Percentiles rank a stretch among this genome's conserved stretches.
These are phyloP conservation scores for Taenaris catops DNA, from an alignment of 2,888 invertebrate genomes.

Conservation along the genomic window DNA sequence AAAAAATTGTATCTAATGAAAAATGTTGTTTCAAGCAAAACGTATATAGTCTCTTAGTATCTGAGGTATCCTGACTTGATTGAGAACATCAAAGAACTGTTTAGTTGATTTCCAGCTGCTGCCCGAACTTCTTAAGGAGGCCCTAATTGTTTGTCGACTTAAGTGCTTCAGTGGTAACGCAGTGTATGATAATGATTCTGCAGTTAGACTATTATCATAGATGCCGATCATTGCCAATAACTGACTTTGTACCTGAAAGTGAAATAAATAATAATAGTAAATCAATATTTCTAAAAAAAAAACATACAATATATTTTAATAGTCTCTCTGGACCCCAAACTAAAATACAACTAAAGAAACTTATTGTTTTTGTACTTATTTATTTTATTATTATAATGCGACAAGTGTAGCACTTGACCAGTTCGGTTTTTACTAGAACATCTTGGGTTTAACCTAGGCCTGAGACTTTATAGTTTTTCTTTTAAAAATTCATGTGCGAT, in stretches of 20 bases:
- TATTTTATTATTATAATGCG: too few species aligned
- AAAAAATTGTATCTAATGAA: not conserved
- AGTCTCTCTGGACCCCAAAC: too few species aligned
- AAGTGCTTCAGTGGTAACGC: conserved; percentile 55
- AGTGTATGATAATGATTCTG: conserved; percentile 33
- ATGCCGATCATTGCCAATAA: conserved; percentile 46
- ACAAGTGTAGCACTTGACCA: too few species aligned
- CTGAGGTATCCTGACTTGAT: conserved; percentile 43
- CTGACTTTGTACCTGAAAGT: conserved; percentile 48
- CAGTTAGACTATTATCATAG: conserved; percentile 22
- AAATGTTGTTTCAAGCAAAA: conserved; percentile 28
- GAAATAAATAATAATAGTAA: too few species aligned
- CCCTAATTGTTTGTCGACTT: conserved; percentile 47
- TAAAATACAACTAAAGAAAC: too few species aligned
- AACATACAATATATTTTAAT: too few species aligned
- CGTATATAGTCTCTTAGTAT: conserved; percentile 48
- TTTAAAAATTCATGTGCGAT: too few species aligned
- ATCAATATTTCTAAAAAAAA: too few species aligned
- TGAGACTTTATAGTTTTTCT: too few species aligned
- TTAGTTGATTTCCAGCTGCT: conserved; percentile 29
- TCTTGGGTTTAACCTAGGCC: too few species aligned
- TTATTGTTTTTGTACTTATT: too few species aligned
- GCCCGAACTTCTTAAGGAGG: conserved; percentile 31
- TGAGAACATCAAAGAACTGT: conserved; percentile 40
- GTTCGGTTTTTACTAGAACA: too few species aligned